Conservation (phyloP, 2,113 vertebrate species). For the Varanus komodoensis region DNA sequence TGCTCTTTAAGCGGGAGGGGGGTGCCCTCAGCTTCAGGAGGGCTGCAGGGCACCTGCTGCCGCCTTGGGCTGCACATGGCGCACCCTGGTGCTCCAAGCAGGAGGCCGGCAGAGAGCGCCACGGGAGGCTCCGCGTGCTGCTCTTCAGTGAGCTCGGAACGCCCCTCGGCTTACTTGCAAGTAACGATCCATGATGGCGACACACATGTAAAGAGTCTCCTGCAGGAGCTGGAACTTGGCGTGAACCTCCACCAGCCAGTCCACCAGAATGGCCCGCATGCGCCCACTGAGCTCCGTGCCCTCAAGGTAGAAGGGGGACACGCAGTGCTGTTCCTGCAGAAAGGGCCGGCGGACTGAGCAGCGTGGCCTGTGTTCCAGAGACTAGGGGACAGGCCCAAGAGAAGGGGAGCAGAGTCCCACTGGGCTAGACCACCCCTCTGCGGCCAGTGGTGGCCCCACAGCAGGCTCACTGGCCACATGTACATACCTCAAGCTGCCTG, state of each 20-base stretch:
- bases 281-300: slow-evolving; percentile 84
- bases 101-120: neutral
- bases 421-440: neutral
- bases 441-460: too few species aligned
- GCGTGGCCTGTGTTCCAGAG: rapidly evolving
- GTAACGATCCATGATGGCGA: slow-evolving; percentile 91
- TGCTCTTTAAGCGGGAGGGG: neutral
- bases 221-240: slow-evolving; percentile 91
- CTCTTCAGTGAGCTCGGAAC: too few species aligned
- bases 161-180: slow-evolving; percentile 81
- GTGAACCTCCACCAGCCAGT: slow-evolving; percentile 97
- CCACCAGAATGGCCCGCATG: slow-evolving; percentile 93
- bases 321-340: slow-evolving; percentile 82
- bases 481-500: neutral
- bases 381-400: neutral
- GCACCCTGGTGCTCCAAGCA: neutral
- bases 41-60: too few species aligned
- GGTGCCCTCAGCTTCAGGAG: too few species aligned
- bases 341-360: neutral
- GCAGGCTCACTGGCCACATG: too few species aligned
- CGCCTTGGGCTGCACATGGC: too few species aligned
- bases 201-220: slow-evolving; percentile 93
- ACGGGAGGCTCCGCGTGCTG: too few species aligned
- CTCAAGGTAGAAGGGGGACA: slow-evolving; percentile 84
- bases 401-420: too few species aligned